Percentiles rank a stretch among this genome's conserved stretches.
phyloP scores from a whole-genome alignment of 64 coral and sea anemone genomes.

The Orbicella faveolata region DNA sequence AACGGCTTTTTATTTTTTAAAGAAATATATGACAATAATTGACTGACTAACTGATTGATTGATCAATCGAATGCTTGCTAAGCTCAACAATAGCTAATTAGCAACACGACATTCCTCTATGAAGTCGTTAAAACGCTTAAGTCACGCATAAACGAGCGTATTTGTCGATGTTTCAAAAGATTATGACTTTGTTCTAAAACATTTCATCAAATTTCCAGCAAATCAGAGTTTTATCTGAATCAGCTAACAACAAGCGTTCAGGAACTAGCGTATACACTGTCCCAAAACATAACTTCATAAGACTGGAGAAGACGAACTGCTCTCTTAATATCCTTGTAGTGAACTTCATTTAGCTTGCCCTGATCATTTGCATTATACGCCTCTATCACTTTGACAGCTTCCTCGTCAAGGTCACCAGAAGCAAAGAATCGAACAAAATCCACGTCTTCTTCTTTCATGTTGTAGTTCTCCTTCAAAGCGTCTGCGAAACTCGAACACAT shows the following conservation, averaged over 20 bases:
- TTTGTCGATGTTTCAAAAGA: too few species aligned
- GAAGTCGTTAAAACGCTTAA: too few species aligned
- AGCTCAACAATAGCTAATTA: too few species aligned
- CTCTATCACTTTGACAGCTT: conserved; percentile 6
- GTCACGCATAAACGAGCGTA: too few species aligned
- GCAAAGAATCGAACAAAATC: conserved; percentile 17
- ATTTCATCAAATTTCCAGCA: too few species aligned
- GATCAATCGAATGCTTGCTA: too few species aligned
- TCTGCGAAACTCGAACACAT: conserved; percentile 4
- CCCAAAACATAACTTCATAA: conserved; percentile 30
- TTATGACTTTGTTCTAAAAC: too few species aligned
- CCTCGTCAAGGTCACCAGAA: not conserved
- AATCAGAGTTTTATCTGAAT: too few species aligned
- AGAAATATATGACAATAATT: too few species aligned
- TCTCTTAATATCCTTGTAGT: not conserved
- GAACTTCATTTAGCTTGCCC: not conserved
- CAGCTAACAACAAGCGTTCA: not conserved
- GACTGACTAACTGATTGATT: too few species aligned
- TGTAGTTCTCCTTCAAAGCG: conserved; percentile 14
- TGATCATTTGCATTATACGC: not conserved
- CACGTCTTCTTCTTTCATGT: conserved; percentile 21
- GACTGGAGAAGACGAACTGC: conserved; percentile 16
- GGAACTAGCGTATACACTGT: not conserved
- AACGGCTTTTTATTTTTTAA: too few species aligned
- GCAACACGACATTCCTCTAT: too few species aligned